phyloP scores from a whole-genome alignment of 2,888 invertebrate species.

The Synergus gifuensis region DNA sequence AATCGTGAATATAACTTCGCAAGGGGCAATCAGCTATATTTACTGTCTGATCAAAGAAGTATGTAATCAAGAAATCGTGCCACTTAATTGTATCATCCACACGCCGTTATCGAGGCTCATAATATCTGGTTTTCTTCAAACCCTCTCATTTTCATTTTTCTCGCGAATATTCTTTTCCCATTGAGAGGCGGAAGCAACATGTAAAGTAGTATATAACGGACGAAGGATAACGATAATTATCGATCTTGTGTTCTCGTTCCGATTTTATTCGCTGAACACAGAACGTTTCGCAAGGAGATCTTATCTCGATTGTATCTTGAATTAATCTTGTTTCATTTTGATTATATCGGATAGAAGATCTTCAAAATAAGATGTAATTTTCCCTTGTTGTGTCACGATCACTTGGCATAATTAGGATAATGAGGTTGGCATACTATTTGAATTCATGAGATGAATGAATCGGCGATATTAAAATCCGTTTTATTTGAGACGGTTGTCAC shows the following conservation, averaged over 20 bases:
- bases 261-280: slow-evolving; percentile 9
- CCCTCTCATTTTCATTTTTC: slow-evolving; percentile 38
- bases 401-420: slow-evolving; percentile 28
- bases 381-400: neutral
- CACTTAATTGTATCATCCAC: slow-evolving; percentile 35
- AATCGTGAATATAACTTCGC: neutral
- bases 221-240: slow-evolving; percentile 41
- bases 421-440: neutral
- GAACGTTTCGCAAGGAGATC: slow-evolving; percentile 33
- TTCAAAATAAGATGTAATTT: neutral
- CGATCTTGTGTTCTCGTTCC: slow-evolving; percentile 28
- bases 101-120: slow-evolving; percentile 1
- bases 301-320: slow-evolving; percentile 20
- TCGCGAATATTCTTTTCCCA: slow-evolving; percentile 14
- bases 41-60: slow-evolving; percentile 8
- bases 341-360: neutral
- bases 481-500: neutral
- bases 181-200: slow-evolving; percentile 26
- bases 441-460: slow-evolving; percentile 8
- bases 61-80: slow-evolving; percentile 30
- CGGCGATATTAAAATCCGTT: neutral
- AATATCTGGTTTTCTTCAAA: slow-evolving; percentile 5
- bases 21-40: neutral
- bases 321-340: slow-evolving; percentile 5
- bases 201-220: slow-evolving; percentile 29